phyloP scores from a whole-genome alignment of 1,140 invertebrate genomes.

The Coptotermes formosanus region DNA sequence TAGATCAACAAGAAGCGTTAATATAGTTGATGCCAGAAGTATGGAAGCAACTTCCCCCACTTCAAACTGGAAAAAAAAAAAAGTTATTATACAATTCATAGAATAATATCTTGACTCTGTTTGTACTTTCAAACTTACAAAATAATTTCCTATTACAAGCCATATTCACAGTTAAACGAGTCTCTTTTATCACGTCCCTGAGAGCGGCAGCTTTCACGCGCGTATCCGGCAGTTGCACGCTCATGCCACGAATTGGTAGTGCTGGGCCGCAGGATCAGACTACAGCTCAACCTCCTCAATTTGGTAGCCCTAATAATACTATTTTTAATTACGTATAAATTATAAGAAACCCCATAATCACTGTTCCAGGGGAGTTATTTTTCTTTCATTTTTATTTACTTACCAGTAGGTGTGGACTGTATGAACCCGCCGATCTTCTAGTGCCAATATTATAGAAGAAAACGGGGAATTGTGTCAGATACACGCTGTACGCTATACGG shows the following conservation, averaged over 20 bases:
- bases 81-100: neutral
- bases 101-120: neutral
- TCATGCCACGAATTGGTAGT: neutral
- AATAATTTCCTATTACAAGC: neutral
- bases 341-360: no score
- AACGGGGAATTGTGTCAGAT: conserved; percentile 34
- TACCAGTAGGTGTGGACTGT: conserved; percentile 22
- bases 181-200: no score
- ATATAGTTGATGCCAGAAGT: conserved; percentile 18
- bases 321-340: no score
- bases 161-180: neutral
- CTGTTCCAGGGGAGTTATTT: no score
- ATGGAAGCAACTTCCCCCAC: conserved; percentile 26
- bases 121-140: no score
- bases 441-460: conserved; percentile 35
- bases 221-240: no score
- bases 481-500: conserved; percentile 33
- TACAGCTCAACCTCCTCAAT: neutral
- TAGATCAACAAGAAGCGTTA: conserved; percentile 31
- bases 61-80: conserved; percentile 30
- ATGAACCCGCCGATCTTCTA: conserved; percentile 17
- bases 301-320: neutral
- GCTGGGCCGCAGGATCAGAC: neutral
- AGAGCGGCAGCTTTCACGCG: no score
- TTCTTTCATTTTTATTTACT: neutral